Percentiles rank a stretch among this genome's conserved stretches.
Evolutionary conservation across 2,888 invertebrate species (phyloP).

Genomic region (Meiosimyza decipiens): DNA sequence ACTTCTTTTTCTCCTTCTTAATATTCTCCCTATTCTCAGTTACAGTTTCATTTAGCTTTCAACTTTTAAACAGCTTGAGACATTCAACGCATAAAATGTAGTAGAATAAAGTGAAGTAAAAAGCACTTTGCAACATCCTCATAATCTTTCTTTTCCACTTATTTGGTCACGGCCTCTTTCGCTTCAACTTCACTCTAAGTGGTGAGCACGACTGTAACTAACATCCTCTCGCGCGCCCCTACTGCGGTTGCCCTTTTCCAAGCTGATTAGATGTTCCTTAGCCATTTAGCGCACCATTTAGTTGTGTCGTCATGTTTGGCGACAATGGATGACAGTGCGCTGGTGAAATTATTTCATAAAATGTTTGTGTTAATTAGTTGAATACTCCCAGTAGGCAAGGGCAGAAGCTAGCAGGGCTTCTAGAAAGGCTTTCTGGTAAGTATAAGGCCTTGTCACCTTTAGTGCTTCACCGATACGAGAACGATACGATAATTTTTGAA

Average conservation of each 20-base stretch:
- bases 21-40: too few relatives aligned
- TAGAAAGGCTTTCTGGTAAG: too few relatives aligned
- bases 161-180: background rate
- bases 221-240: background rate
- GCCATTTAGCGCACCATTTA: constrained; percentile 11
- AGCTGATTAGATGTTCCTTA: constrained; percentile 1
- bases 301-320: too few relatives aligned
- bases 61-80: background rate
- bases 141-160: constrained; percentile 2
- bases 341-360: too few relatives aligned
- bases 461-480: too few relatives aligned
- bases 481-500: too few relatives aligned
- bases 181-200: background rate
- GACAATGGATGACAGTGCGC: too few relatives aligned
- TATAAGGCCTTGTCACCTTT: too few relatives aligned
- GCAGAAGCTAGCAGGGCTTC: too few relatives aligned
- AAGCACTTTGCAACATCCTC: constrained; percentile 31
- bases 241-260: background rate
- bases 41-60: background rate
- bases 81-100: background rate
- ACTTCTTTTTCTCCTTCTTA: background rate
- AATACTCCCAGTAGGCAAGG: too few relatives aligned
- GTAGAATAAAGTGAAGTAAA: constrained; percentile 15
- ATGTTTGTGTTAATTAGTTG: too few relatives aligned
- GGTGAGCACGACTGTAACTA: background rate